phyloP scores from a whole-genome alignment of 2,888 invertebrate species.

The Aleiodes alternator region DNA sequence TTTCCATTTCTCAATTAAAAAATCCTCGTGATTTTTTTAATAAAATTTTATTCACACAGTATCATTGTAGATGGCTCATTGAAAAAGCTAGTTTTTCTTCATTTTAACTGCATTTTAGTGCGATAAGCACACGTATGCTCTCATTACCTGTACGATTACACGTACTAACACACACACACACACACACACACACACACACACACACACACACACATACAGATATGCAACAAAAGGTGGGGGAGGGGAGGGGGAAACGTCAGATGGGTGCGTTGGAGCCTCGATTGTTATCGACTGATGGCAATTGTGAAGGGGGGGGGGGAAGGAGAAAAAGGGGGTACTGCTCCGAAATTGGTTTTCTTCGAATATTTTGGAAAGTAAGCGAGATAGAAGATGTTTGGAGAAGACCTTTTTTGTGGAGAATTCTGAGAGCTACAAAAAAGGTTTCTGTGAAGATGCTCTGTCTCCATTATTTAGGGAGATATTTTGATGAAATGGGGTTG shows the following conservation, averaged over 20 bases:
- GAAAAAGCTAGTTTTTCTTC: constrained; percentile 28
- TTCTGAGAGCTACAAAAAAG: too few species aligned
- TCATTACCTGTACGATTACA: constrained; percentile 10
- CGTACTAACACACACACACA: neutral
- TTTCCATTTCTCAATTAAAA: constrained; percentile 66
- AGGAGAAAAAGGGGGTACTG: too few species aligned
- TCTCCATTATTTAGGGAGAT: too few species aligned
- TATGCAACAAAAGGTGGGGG: neutral
- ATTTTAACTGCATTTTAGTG: constrained; percentile 24
- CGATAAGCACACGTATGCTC: constrained; percentile 35
- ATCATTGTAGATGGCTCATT: neutral
- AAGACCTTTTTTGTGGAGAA: too few species aligned
- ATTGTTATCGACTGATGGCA: neutral
- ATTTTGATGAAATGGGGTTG: too few species aligned
- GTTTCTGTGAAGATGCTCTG: too few species aligned
- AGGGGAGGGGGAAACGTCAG: constrained; percentile 7
- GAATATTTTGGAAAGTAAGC: too few species aligned
- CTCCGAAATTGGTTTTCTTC: too few species aligned
- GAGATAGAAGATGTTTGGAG: too few species aligned
- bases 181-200: too few species aligned
- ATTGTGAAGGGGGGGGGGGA: neutral
- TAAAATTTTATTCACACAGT: neutral
- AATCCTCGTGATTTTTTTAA: neutral
- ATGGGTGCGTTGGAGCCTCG: constrained; percentile 11
- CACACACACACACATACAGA: neutral